Base-by-base conservation (phyloP, 1,140 invertebrate genomes). In the Drosophila teissieri region DNA sequence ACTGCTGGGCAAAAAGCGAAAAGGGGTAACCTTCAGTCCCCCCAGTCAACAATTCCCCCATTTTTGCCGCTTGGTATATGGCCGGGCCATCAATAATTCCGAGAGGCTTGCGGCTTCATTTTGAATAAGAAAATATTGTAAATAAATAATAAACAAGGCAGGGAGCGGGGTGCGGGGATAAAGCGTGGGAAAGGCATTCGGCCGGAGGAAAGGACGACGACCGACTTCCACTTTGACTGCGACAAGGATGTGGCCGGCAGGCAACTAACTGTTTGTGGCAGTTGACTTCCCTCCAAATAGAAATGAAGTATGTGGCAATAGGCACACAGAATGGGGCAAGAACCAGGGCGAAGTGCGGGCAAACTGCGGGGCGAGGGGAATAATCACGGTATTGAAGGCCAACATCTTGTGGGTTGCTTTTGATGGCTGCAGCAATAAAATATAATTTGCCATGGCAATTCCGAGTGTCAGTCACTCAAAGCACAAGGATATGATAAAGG, bases 121-220 rank as follows among this genome's bases (percentile, higher is more conserved):
- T 88, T 88, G 79, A 88, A 89, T 78, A 88, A 83, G 84, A 88
- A 88, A 88, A 83, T 89, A 89, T 89, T 80, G 68, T 88, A 89
- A 88, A 88, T 88, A 88, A 88, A 88, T 88, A 89, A 88, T 83
- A 83, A 80, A 78, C 51, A 67, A 62, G 40, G 70, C 15, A 15
- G 24, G 45, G 52, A 34, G 53, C 14, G 22, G 31, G 56, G 52
- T 24, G 53, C 14, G 22, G 31, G 56, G n/a, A 45, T 22, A 17
- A 39, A 34, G 27, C 14, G 34, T 19, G 17, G 27, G 36, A 31
- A 31, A 46, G 19, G 39, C 6, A 15, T n/a, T 8, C n/a, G 15
- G 39, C 31, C 12, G 14, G 55, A 14, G 34, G 49, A 34, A 64
- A 48, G 15, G 40, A 19, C 11, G 2, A 2, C 22, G n/a, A 15